A percentile compares a stretch with the other conserved stretches of the same genome.
These are phyloP conservation scores for Tilapia sparmanii DNA, from an alignment of 2,113 vertebrate genomes.

Conservation along the genomic window DNA sequence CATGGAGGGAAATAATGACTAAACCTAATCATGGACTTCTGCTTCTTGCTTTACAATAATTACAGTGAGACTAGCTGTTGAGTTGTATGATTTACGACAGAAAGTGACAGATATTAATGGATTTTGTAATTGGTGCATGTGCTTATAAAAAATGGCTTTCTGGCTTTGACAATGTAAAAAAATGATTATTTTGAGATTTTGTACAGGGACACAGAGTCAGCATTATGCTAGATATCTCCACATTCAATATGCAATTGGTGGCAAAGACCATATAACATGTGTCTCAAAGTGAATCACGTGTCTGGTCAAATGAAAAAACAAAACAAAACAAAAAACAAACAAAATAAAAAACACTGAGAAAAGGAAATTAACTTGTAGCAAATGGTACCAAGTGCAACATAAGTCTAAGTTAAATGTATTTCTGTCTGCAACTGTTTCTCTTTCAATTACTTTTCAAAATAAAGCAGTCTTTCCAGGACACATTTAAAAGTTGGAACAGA, in stretches of 20 bases:
- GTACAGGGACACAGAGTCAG: neutral
- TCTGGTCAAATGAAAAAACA: neutral
- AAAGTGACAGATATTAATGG: slow-evolving; percentile 76
- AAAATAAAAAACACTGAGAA: neutral
- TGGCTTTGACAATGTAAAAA: slow-evolving; percentile 41
- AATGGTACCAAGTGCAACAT: neutral
- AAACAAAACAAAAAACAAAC: neutral
- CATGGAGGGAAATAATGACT: slow-evolving; percentile 67
- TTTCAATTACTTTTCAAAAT: neutral
- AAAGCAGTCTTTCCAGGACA: neutral
- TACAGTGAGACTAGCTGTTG: slow-evolving; percentile 63
- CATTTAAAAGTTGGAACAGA: neutral
- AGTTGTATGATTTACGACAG: slow-evolving; percentile 72
- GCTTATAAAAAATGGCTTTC: slow-evolving; percentile 68
- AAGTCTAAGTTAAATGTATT: neutral
- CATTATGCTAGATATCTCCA: neutral
- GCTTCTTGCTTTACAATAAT: slow-evolving; percentile 71
- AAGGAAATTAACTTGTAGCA: neutral
- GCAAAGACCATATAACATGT: neutral
- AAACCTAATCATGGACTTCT: slow-evolving; percentile 73
- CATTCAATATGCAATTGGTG: neutral
- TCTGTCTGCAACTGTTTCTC: neutral
- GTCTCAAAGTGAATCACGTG: neutral
- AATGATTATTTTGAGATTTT: neutral
- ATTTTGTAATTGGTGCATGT: slow-evolving; percentile 74